Evolutionary conservation across 2,797 vertebrate genomes (phyloP).

Genomic region (Sciurus carolinensis): DNA sequence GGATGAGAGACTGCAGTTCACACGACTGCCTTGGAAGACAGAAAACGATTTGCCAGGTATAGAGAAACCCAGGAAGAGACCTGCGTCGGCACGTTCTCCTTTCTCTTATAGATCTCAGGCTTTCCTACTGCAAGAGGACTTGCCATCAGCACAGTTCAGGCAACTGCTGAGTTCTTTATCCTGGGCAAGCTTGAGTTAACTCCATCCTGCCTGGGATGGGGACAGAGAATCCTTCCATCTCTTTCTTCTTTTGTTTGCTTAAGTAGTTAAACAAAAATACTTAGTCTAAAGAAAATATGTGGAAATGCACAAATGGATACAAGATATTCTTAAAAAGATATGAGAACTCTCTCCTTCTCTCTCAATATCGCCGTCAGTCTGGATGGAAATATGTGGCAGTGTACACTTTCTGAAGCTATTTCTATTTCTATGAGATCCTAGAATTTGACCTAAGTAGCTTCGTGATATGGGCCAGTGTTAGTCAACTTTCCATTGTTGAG

Average conservation of each 20-base stretch:
- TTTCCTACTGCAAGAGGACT: not conserved
- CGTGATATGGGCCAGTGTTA: not conserved
- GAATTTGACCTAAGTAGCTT: constrained; percentile 4
- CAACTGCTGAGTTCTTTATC: not conserved
- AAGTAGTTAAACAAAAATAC: not conserved
- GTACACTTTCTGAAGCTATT: not conserved
- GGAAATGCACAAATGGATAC: not conserved
- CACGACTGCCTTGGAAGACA: not conserved
- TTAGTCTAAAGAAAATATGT: not conserved
- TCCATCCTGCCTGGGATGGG: not conserved
- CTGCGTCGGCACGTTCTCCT: fast-evolving
- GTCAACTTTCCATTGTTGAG: not conserved
- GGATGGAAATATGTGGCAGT: not conserved
- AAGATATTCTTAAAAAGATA: not conserved
- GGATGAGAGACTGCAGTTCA: not conserved
- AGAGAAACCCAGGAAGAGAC: not conserved
- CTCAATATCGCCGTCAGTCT: fast-evolving
- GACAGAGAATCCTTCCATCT: not conserved
- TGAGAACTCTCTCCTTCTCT: not conserved
- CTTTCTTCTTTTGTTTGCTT: not conserved
- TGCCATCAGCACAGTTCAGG: not conserved
- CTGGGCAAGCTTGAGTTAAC: not conserved
- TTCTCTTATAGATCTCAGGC: not conserved
- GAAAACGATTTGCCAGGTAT: not conserved
- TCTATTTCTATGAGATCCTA: not conserved